Evolutionary conservation across 2,888 invertebrate species (phyloP).

Genomic region (Drosophila anceps): DNA sequence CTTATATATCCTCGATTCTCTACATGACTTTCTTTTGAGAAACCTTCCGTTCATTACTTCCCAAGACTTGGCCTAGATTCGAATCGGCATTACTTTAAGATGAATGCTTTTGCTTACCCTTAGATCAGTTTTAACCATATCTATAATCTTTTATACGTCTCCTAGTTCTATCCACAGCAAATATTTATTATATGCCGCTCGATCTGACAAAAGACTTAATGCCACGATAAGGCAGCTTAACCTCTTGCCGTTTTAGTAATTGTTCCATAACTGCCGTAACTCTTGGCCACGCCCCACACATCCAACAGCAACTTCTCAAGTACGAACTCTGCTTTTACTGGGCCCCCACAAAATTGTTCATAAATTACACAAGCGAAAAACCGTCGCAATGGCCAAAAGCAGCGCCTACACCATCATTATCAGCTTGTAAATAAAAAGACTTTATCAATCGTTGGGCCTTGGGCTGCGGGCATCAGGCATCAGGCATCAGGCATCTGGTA

Average conservation of each 20-base stretch:
- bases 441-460: constrained; percentile 76
- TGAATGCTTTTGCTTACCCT: background rate
- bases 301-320: background rate
- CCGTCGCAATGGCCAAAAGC: constrained; percentile 68
- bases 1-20: background rate
- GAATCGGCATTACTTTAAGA: background rate
- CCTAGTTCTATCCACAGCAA: background rate
- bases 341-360: constrained; percentile 65
- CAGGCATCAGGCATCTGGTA: constrained; percentile 24
- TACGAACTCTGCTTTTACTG: constrained; percentile 1
- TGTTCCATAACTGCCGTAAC: constrained; percentile 7
- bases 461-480: constrained; percentile 55
- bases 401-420: constrained; percentile 80
- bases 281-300: constrained; percentile 3
- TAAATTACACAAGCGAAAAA: constrained; percentile 66
- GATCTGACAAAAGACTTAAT: constrained; percentile 31
- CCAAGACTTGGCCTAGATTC: background rate
- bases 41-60: background rate
- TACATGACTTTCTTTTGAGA: background rate
- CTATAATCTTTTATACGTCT: background rate
- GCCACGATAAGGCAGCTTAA: constrained; percentile 14
- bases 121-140: background rate
- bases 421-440: constrained; percentile 82
- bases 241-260: constrained; percentile 3
- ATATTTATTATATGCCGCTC: background rate